These are phyloP conservation scores for Thymallus thymallus DNA, from an alignment of 2,113 vertebrate species.

Conservation along the genomic window DNA sequence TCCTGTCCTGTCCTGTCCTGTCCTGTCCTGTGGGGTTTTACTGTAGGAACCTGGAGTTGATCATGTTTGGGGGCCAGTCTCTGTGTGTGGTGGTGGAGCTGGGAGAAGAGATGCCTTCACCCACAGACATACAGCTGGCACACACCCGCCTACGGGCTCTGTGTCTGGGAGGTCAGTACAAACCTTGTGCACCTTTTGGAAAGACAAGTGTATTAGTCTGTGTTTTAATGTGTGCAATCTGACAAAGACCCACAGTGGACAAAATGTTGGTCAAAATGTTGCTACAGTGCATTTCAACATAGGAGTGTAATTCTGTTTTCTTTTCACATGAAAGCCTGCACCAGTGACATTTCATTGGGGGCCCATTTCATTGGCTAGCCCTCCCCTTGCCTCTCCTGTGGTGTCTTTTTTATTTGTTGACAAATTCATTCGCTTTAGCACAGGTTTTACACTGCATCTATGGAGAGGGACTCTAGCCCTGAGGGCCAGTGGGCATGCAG, in stretches of 20 bases:
- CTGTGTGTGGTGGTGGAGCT: conserved; percentile 84
- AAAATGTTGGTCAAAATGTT: no score
- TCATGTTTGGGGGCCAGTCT: conserved; percentile 84
- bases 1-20: no score
- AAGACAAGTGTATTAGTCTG: not conserved
- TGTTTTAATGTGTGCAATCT: no score
- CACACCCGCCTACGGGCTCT: conserved; percentile 81
- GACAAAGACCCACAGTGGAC: no score
- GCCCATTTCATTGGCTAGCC: no score
- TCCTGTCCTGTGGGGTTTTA: conserved; percentile 4
- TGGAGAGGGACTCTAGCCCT: not conserved
- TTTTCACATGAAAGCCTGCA: no score
- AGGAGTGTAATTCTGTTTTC: no score
- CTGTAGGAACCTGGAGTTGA: conserved; percentile 79
- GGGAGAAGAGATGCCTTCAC: conserved; percentile 80
- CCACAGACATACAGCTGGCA: conserved; percentile 82
- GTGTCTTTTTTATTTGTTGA: not conserved
- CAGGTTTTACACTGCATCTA: not conserved
- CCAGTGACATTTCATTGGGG: no score
- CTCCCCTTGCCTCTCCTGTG: not conserved
- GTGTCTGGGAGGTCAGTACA: conserved; percentile 82
- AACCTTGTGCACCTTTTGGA: not conserved
- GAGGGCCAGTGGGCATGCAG: not conserved
- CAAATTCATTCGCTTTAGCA: not conserved
- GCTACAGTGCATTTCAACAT: no score